These are phyloP conservation scores for Rhinogobio ventralis DNA, from an alignment of 2,797 vertebrate genomes.

Conservation along the genomic window DNA sequence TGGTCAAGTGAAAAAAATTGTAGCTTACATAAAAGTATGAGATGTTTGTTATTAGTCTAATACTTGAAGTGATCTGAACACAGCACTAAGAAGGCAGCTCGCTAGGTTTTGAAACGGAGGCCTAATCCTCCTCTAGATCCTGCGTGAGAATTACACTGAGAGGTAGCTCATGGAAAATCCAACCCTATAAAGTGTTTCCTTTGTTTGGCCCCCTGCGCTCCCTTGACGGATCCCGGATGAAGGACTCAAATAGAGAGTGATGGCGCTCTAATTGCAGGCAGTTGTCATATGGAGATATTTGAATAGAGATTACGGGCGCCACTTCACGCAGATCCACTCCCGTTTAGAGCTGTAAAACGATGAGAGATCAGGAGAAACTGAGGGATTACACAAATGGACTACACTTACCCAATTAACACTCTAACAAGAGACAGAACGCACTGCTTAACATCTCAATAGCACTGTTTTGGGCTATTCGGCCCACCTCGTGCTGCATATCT, in stretches of 20 bases:
- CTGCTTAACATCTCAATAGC: constrained; percentile 81
- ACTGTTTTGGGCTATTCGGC: constrained; percentile 51
- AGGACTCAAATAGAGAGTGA: constrained; percentile 78
- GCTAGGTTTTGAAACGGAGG: background rate
- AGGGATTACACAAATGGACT: constrained; percentile 84
- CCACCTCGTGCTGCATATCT: constrained; percentile 67
- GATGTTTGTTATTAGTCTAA: background rate
- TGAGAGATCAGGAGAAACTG: constrained; percentile 66
- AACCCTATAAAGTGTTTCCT: constrained; percentile 81
- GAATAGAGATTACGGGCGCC: constrained; percentile 80
- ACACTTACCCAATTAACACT: constrained; percentile 81
- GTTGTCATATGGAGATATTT: constrained; percentile 88
- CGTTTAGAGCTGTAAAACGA: constrained; percentile 68
- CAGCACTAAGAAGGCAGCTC: background rate
- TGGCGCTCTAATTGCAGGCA: constrained; percentile 83
- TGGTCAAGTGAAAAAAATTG: background rate
- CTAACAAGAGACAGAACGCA: constrained; percentile 69
- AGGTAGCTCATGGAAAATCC: constrained; percentile 71
- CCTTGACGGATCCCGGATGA: constrained; percentile 68
- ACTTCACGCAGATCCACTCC: constrained; percentile 84
- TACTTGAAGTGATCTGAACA: background rate
- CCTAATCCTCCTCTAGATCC: constrained; percentile 85
- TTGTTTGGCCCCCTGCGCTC: constrained; percentile 86
- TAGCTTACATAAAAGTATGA: background rate
- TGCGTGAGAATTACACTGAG: constrained; percentile 85